phyloP scores from a whole-genome alignment of 1,140 invertebrate genomes.

The Lamellibrachia luymesi region DNA sequence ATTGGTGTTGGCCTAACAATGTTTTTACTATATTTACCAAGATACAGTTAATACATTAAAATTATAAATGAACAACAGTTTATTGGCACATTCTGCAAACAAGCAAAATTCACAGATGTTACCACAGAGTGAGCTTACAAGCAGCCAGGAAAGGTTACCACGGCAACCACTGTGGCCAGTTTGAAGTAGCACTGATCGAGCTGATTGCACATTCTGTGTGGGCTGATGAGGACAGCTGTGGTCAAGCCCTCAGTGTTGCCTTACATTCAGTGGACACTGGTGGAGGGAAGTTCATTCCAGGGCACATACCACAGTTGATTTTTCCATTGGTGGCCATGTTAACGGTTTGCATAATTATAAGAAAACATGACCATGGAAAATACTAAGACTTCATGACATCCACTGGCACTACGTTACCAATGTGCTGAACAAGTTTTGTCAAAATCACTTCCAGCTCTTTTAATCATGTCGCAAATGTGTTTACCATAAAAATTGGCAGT shows the following conservation, averaged over 20 bases:
- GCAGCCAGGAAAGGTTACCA: background rate
- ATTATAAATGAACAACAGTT: background rate
- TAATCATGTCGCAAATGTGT: too few relatives aligned
- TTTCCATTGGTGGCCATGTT: too few relatives aligned
- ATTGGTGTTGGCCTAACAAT: background rate
- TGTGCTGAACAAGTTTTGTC: too few relatives aligned
- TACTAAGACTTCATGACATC: too few relatives aligned
- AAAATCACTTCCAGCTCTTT: too few relatives aligned
- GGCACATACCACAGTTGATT: too few relatives aligned
- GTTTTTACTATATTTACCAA: background rate
- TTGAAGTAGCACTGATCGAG: background rate
- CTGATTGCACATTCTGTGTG: background rate
- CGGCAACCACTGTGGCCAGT: background rate
- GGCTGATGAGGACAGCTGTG: background rate
- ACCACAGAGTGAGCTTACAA: background rate
- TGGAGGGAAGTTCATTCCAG: background rate
- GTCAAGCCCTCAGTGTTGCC: background rate
- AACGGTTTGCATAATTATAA: too few relatives aligned
- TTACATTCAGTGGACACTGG: background rate
- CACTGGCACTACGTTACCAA: too few relatives aligned
- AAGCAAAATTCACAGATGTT: background rate
- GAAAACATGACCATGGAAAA: too few relatives aligned
- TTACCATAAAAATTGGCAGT: too few relatives aligned
- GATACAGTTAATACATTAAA: background rate
- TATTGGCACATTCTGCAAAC: background rate